These are phyloP conservation scores for Danio tinwini DNA, from an alignment of 2,797 vertebrate species.

Conservation along the genomic window DNA sequence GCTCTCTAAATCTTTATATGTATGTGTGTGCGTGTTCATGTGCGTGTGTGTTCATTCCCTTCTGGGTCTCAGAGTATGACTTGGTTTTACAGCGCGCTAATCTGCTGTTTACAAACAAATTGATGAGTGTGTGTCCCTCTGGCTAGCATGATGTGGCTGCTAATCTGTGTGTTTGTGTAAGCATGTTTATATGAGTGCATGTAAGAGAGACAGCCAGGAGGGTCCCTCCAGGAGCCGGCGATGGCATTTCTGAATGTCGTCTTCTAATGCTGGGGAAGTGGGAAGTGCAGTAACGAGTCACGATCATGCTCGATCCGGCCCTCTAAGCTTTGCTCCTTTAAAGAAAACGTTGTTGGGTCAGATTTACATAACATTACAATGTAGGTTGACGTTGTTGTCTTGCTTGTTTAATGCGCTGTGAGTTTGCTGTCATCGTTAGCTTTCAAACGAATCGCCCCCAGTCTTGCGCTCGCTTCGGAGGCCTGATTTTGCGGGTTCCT, in stretches of 20 bases:
- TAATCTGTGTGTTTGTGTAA: constrained; percentile 54
- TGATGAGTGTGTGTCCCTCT: constrained; percentile 78
- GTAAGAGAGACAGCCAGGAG: constrained; percentile 39
- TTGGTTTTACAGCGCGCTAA: constrained; percentile 77
- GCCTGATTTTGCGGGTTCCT: constrained; percentile 75
- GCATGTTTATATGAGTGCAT: constrained; percentile 39
- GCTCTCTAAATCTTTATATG: not conserved
- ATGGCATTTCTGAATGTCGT: constrained; percentile 71
- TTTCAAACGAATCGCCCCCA: constrained; percentile 75
- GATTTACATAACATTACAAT: constrained; percentile 82
- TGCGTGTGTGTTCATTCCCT: constrained; percentile 29
- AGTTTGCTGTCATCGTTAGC: constrained; percentile 75
- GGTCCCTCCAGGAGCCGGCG: constrained; percentile 66
- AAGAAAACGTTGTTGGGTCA: constrained; percentile 75
- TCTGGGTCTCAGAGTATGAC: constrained; percentile 61
- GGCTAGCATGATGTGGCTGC: constrained; percentile 73
- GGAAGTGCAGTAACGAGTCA: constrained; percentile 67
- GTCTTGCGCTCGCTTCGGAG: constrained; percentile 71
- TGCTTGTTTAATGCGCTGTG: constrained; percentile 52
- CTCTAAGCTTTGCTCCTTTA: constrained; percentile 60
- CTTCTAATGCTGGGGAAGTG: constrained; percentile 71
- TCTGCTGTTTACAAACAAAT: constrained; percentile 83
- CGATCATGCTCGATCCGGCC: constrained; percentile 73
- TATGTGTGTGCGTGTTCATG: not conserved
- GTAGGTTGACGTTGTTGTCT: constrained; percentile 67